A percentile compares a stretch with the other conserved stretches of the same genome.
These are phyloP conservation scores for Drosophila dives DNA, from an alignment of 2,888 invertebrate species.

Conservation along the genomic window DNA sequence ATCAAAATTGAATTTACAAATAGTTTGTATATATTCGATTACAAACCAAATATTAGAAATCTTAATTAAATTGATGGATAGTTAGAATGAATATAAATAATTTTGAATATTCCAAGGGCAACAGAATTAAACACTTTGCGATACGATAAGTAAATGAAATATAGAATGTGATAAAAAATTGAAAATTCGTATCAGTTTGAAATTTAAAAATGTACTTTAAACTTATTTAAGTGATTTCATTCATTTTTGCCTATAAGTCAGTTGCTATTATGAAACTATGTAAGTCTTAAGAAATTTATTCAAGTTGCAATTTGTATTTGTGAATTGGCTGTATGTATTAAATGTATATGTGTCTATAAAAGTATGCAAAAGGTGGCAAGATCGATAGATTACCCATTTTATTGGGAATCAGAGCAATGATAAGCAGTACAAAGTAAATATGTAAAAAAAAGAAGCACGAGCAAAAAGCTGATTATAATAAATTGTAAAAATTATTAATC, in stretches of 20 bases:
- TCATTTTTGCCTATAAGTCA: not conserved
- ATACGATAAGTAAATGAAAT: not conserved
- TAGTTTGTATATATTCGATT: not conserved
- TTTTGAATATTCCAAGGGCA: not conserved
- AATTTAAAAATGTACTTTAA: not conserved
- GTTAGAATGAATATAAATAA: slow-evolving; percentile 8
- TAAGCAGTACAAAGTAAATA: slow-evolving; percentile 19
- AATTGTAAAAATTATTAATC: not conserved
- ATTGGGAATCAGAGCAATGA: slow-evolving; percentile 16
- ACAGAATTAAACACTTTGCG: not conserved
- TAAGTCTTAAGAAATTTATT: not conserved
- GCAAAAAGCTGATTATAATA: not conserved
- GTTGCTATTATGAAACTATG: not conserved
- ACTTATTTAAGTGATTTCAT: not conserved
- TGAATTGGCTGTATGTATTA: not conserved
- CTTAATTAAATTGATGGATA: slow-evolving; percentile 4
- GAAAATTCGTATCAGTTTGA: not conserved
- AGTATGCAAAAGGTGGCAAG: slow-evolving; percentile 10
- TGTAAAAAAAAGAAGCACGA: not conserved
- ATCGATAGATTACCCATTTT: not conserved
- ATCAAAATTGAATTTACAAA: not conserved
- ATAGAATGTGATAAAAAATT: slow-evolving; percentile 4
- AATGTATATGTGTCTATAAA: slow-evolving; percentile 14
- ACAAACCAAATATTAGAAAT: not conserved
- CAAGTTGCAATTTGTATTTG: slow-evolving; percentile 1